Base-by-base conservation (phyloP, 2,113 vertebrate genomes). In the Coregonus clupeaformis region DNA sequence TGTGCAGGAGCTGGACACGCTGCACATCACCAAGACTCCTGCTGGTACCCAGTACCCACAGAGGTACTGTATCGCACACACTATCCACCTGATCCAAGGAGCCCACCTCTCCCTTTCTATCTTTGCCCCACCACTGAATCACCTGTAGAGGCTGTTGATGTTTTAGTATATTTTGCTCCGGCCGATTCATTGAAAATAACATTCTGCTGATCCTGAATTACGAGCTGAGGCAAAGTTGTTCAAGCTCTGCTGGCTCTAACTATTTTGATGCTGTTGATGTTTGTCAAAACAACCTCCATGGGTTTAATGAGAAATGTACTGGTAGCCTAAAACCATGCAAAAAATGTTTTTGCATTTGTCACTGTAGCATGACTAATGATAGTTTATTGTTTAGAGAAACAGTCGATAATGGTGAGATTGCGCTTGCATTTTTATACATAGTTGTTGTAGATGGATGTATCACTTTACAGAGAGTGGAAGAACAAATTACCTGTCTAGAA, bases 1-100 rank as follows among this genome's bases (percentile, higher is more conserved):
- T 72, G 88, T 96, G 84, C 96, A 97, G 88, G 96, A 97, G 86
- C 93, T 97, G 74, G 94, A 95, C 83, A 96, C 90, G 0, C 86
- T 96, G 68, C 92, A 95, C 55, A 67, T 93, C 30, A 91, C 80
- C 57, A 92, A 93, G 27, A 89, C 87, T 77, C 81, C 89, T 52
- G 73, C 66, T 68, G 83, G 85, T 1, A 90, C 91, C 1, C 88
- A 77, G 0, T 52, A 52, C 16, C 16, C 49, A 52, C 96, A 95
- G 83, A 95, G 93, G 96, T 96, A 90, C 75, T 52, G 49, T 52
- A 18, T 14, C 16, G 4, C 49, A 52, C 49, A 18, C 49, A 42
- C 36, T 9, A 11, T 42, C 49, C 49, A 52, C 49, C 12, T 52
- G 49, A 52, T 52, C 16, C 49, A 52, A 18, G 49, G 14, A 52